Conservation (phyloP, 2,113 vertebrate species). For the Hassar affinis region DNA sequence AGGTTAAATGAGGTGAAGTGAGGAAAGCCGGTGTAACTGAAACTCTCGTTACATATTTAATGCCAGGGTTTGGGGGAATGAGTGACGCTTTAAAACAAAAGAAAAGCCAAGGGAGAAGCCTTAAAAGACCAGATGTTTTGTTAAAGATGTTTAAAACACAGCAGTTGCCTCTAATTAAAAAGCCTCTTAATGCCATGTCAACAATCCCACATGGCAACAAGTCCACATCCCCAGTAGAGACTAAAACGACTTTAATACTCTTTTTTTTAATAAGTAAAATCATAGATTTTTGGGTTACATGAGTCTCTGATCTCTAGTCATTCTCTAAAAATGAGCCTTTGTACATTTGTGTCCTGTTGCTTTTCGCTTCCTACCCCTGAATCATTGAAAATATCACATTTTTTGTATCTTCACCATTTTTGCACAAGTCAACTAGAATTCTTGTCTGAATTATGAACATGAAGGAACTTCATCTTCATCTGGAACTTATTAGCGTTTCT, state of each 20-base stretch:
- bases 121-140: not conserved
- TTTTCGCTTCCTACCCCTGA: no score
- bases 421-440: constrained; percentile 1
- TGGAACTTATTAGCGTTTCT: constrained; percentile 5
- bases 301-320: not conserved
- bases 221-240: not conserved
- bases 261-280: not conserved
- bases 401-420: not conserved
- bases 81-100: not conserved
- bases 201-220: not conserved
- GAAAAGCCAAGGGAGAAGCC: not conserved
- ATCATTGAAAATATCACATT: not conserved
- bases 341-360: constrained; percentile 24
- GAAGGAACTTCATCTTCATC: constrained; percentile 14
- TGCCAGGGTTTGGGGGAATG: not conserved
- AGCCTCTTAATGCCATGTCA: not conserved
- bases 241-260: not conserved
- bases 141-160: not conserved
- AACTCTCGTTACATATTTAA: not conserved
- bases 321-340: constrained; percentile 26
- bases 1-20: not conserved
- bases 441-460: not conserved
- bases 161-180: constrained; percentile 5
- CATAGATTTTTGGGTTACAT: not conserved
- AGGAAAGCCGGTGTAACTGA: not conserved